phyloP scores from a whole-genome alignment of 2,797 vertebrate species.

The Crenuchus spilurus region DNA sequence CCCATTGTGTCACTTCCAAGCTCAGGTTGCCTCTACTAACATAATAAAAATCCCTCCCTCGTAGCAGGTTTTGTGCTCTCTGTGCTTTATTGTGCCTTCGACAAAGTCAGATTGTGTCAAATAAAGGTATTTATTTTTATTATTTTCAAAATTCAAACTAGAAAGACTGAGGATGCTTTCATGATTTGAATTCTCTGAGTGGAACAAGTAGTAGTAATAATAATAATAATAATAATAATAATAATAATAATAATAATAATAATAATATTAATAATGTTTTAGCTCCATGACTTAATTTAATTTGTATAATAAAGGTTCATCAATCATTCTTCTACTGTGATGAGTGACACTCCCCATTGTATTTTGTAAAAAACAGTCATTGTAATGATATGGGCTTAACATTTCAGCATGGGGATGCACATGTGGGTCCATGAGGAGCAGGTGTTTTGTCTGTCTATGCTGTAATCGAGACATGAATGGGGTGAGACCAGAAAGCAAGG shows the following conservation, averaged over 20 bases:
- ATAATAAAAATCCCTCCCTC: constrained; percentile 57
- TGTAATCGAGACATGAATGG: constrained; percentile 22
- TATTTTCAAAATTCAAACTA: too few species aligned
- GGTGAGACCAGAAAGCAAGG: background rate
- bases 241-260: background rate
- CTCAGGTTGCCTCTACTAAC: constrained; percentile 75
- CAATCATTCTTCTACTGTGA: constrained; percentile 33
- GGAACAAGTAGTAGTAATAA: too few species aligned
- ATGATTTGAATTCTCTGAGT: too few species aligned
- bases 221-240: background rate
- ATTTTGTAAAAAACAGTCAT: constrained; percentile 20
- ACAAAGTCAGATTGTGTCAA: constrained; percentile 32
- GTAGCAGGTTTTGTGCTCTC: background rate
- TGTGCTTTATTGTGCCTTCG: constrained; percentile 9
- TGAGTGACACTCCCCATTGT: constrained; percentile 18
- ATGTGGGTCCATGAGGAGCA: constrained; percentile 26
- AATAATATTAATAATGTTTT: background rate
- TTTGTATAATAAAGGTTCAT: constrained; percentile 16
- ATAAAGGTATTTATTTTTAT: background rate
- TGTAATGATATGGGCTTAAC: constrained; percentile 44
- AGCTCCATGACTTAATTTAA: background rate
- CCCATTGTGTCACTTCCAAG: constrained; percentile 70
- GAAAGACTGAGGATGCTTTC: too few species aligned
- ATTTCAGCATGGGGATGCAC: constrained; percentile 4
- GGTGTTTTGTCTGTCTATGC: constrained; percentile 37